A percentile compares a stretch with the other conserved stretches of the same genome.
These are phyloP conservation scores for Palythoa grandis DNA, from an alignment of 92 coral and sea anemone species.

Conservation along the genomic window DNA sequence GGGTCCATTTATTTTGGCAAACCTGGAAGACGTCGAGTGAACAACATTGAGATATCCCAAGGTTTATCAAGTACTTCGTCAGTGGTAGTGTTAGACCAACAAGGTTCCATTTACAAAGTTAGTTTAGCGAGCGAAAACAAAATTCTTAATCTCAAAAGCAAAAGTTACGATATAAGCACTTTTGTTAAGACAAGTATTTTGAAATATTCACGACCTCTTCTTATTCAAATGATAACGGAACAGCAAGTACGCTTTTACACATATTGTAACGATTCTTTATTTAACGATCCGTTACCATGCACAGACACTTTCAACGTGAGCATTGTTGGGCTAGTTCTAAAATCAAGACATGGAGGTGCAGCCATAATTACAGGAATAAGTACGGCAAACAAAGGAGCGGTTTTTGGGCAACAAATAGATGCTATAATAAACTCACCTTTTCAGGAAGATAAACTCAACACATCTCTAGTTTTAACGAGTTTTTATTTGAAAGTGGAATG, in stretches of 20 bases:
- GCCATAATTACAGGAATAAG: slow-evolving; percentile 67
- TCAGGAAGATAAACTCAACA: slow-evolving; percentile 31
- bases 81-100: slow-evolving; percentile 53
- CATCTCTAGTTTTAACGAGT: slow-evolving; percentile 55
- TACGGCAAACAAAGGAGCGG: slow-evolving; percentile 24
- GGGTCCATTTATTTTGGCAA: slow-evolving; percentile 80
- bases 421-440: slow-evolving; percentile 65
- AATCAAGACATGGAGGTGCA: slow-evolving; percentile 80
- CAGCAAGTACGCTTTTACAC: slow-evolving; percentile 59
- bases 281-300: slow-evolving; percentile 49
- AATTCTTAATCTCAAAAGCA: slow-evolving; percentile 39
- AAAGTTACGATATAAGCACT: not conserved
- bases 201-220: slow-evolving; percentile 56
- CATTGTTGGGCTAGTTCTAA: slow-evolving; percentile 71
- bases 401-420: slow-evolving; percentile 59
- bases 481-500: slow-evolving; percentile 49
- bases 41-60: slow-evolving; percentile 32
- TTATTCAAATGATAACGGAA: slow-evolving; percentile 60
- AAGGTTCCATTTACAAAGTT: slow-evolving; percentile 43
- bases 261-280: slow-evolving; percentile 60
- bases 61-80: slow-evolving; percentile 29
- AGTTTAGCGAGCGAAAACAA: slow-evolving; percentile 40
- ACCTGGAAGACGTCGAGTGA: slow-evolving; percentile 66
- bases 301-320: slow-evolving; percentile 61
- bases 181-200: slow-evolving; percentile 9